A percentile compares a stretch with the other conserved stretches of the same genome.
Evolutionary conservation across 2,888 invertebrate species (phyloP).

Genomic region (Lysandra coridon): DNA sequence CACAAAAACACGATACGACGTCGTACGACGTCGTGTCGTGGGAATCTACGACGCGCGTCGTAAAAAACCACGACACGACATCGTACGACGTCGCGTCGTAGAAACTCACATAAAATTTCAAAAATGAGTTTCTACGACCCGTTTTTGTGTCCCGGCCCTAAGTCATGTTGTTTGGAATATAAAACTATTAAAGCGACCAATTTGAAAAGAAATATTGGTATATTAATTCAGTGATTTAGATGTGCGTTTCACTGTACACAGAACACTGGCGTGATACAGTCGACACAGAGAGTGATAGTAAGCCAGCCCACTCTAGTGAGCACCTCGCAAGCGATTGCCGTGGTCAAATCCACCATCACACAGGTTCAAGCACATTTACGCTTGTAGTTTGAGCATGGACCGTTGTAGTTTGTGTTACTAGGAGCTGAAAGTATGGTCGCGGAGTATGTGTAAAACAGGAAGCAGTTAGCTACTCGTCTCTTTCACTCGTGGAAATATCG

Average conservation of each 20-base stretch:
- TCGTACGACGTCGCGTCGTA: too few relatives aligned
- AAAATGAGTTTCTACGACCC: too few relatives aligned
- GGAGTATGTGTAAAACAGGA: neutral
- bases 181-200: neutral
- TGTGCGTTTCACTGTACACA: conserved; percentile 46
- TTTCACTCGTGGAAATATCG: neutral
- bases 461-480: neutral
- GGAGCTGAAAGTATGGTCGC: neutral
- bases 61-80: too few relatives aligned
- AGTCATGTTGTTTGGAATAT: too few relatives aligned
- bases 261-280: conserved; percentile 75
- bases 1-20: too few relatives aligned
- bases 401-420: conserved; percentile 6
- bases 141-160: too few relatives aligned
- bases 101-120: too few relatives aligned
- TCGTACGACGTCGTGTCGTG: too few relatives aligned
- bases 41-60: too few relatives aligned
- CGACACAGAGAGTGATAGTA: conserved; percentile 72
- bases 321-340: conserved; percentile 66
- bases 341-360: conserved; percentile 61
- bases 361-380: conserved; percentile 47
- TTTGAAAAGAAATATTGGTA: too few relatives aligned
- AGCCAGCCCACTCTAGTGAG: conserved; percentile 69
- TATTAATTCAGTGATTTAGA: neutral
- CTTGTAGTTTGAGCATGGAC: conserved; percentile 39